These are phyloP conservation scores for Agrilus planipennis DNA, from an alignment of 1,140 invertebrate species.

Conservation along the genomic window DNA sequence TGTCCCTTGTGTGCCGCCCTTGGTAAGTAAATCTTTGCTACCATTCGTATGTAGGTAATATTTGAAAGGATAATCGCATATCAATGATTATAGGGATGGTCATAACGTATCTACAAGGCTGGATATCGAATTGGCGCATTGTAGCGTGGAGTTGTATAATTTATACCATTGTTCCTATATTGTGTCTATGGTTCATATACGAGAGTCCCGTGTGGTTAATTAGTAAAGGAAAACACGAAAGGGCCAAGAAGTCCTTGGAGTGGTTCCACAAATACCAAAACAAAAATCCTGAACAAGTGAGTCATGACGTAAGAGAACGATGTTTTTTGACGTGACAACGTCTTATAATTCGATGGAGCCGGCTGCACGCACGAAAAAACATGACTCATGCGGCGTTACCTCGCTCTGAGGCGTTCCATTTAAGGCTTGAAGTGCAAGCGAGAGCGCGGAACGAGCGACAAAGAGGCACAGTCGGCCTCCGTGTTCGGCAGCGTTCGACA, in stretches of 20 bases:
- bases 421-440: no score
- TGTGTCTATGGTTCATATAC: slow-evolving; percentile 44
- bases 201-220: slow-evolving; percentile 54
- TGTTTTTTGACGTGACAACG: no score
- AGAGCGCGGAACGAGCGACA: background rate
- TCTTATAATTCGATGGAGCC: no score
- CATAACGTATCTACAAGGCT: slow-evolving; percentile 43
- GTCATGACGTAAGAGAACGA: slow-evolving; percentile 13
- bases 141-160: slow-evolving; percentile 42
- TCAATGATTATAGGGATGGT: slow-evolving; percentile 39
- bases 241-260: slow-evolving; percentile 39
- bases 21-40: slow-evolving; percentile 19
- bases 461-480: slow-evolving; percentile 3
- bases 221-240: slow-evolving; percentile 38
- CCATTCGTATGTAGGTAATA: background rate
- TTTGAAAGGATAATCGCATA: background rate
- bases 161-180: slow-evolving; percentile 39
- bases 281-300: background rate
- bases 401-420: no score
- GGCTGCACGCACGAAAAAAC: no score
- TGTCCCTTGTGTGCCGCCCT: slow-evolving; percentile 42
- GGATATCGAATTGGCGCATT: slow-evolving; percentile 41
- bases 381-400: no score
- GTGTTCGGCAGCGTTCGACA: no score
- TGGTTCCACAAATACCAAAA: slow-evolving; percentile 30